Evolutionary conservation across 2,888 invertebrate genomes (phyloP), one percentile per base, ranked within the genome.

Genomic region (Slavum lentiscoides): DNA sequence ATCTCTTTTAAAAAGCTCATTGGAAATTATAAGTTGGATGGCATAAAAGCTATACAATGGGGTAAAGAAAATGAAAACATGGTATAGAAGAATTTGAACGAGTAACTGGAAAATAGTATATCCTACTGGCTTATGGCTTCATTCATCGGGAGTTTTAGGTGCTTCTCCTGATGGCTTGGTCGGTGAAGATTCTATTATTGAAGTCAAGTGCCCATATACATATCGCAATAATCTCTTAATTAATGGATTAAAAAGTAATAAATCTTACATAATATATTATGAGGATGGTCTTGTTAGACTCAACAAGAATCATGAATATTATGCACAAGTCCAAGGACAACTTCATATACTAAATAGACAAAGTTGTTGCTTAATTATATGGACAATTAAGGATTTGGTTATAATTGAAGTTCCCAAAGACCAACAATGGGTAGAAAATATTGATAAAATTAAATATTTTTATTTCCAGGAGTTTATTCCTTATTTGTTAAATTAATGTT

Each of bases 401-500:
- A 8, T 19, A 19, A 8, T 64, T 2, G 37, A 64, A 64, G 7
- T 64, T 8, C 62, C 6, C 9, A 64, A 64, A 64, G 17, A 64
- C 19, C 6, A 6, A 64, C 5, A 19, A 8, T 64, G 62, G 62
- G 1, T 2, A 19, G 19, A 67, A 67, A 67, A 67, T 67, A 67
- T 67, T 67, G 49, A 49, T 23, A 67, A 11, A 49, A 49, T 67
- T 15, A 15, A 17, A 39, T 9, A 49, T n/a, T 68, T 68, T 68
- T 68, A 68, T 68, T 68, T 68, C 7, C 13, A 68, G 15, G 2
- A 68, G 3, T 49, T 68, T 49, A 68, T 68, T 5, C 67, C 67
- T 17, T 68, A 8, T 68, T 68, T 49, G 17, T 23, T 49, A 49
- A 49, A 68, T 49, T 49, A 68, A 68, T 21, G 23, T 5, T 68